Conservation (phyloP, 2,888 invertebrate genomes). For the Plagiodera versicolora region DNA sequence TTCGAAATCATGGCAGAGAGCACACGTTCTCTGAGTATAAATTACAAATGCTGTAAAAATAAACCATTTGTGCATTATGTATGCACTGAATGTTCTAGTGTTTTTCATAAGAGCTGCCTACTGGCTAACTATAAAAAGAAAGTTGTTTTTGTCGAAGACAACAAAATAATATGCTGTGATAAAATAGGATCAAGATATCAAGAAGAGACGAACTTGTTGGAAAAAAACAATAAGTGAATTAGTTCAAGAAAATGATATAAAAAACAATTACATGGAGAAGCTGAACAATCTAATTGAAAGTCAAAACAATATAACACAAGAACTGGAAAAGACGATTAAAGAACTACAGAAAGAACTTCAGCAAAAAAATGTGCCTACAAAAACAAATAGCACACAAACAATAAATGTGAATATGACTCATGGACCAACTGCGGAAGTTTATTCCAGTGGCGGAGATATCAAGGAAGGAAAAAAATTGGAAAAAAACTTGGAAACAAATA, state of each 20-base stretch:
- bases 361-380: not conserved
- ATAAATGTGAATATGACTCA: not conserved
- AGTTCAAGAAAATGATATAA: not conserved
- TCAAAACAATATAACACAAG: not conserved
- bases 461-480: too few species aligned
- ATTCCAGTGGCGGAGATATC: not conserved
- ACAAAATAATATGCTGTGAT: too few species aligned
- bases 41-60: conserved; percentile 4
- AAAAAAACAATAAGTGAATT: not conserved
- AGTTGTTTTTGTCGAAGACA: not conserved
- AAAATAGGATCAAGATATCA: too few species aligned
- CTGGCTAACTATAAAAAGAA: not conserved
- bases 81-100: not conserved
- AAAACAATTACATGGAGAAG: not conserved
- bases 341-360: not conserved
- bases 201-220: not conserved
- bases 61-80: too few species aligned
- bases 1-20: not conserved
- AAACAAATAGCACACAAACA: not conserved
- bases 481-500: too few species aligned
- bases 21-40: not conserved
- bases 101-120: too few species aligned
- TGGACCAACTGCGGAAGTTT: not conserved
- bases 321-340: not conserved
- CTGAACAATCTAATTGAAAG: not conserved